These are phyloP conservation scores for Scleropages formosus DNA, from an alignment of 2,797 vertebrate species.

Conservation along the genomic window DNA sequence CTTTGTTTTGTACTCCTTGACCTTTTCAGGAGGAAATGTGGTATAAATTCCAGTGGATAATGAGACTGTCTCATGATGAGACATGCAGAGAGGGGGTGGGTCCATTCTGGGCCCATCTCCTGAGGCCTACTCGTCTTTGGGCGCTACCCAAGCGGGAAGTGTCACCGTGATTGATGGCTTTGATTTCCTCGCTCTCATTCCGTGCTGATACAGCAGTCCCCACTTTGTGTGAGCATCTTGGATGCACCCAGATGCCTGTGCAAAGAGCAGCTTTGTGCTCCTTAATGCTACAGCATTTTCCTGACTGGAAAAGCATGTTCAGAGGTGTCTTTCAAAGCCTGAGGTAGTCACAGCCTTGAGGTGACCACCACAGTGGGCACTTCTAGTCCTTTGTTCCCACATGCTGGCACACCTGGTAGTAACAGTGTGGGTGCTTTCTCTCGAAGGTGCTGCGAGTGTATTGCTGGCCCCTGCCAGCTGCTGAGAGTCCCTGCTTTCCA, in stretches of 20 bases:
- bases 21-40: neutral
- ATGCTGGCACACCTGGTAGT: constrained; percentile 31
- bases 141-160: constrained; percentile 20
- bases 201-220: constrained; percentile 33
- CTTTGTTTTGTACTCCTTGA: constrained; percentile 22
- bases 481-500: neutral
- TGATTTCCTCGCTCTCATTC: constrained; percentile 24
- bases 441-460: neutral
- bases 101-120: neutral
- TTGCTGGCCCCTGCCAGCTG: neutral
- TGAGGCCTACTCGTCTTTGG: constrained; percentile 10
- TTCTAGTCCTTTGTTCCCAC: constrained; percentile 37
- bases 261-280: neutral
- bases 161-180: constrained; percentile 33
- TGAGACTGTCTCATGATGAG: constrained; percentile 10
- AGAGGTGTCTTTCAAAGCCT: neutral
- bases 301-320: neutral
- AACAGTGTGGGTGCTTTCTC: neutral
- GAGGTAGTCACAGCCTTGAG: neutral
- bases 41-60: constrained; percentile 6
- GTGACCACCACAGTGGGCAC: constrained; percentile 8
- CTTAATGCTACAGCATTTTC: neutral
- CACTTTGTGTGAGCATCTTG: constrained; percentile 15
- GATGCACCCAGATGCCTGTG: constrained; percentile 1
- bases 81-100: neutral